These are phyloP conservation scores for Aphidius colemani DNA, from an alignment of 2,888 invertebrate species.

Conservation along the genomic window DNA sequence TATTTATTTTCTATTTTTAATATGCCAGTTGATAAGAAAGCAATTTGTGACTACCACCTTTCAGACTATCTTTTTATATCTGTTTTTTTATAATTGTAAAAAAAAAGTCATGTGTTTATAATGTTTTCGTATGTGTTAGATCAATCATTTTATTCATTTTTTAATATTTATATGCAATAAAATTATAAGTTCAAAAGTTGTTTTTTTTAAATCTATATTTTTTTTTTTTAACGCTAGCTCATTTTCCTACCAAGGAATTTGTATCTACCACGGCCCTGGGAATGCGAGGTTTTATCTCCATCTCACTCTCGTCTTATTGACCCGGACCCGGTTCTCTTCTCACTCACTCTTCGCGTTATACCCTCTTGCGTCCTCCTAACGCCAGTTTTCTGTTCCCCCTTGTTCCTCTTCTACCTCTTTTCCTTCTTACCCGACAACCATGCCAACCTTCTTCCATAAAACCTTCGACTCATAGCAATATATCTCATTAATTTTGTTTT, in stretches of 20 bases:
- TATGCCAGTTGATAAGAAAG: too few species aligned
- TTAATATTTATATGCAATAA: too few species aligned
- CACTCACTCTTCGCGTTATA: conserved; percentile 45
- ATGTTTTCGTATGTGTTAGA: conserved; percentile 9
- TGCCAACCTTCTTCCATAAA: conserved; percentile 22
- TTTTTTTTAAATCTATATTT: too few species aligned
- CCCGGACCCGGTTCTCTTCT: conserved; percentile 59
- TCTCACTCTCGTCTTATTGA: conserved; percentile 58
- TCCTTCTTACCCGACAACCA: conserved; percentile 34
- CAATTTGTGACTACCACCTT: too few species aligned
- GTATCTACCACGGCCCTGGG: conserved; percentile 50
- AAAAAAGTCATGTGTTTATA: not conserved
- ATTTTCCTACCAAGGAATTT: conserved; percentile 2
- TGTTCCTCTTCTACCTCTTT: conserved; percentile 35
- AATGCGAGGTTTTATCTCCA: conserved; percentile 53
- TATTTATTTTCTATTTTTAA: too few species aligned
- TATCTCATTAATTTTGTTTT: conserved; percentile 14
- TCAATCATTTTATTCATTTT: conserved; percentile 15
- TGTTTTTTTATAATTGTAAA: too few species aligned
- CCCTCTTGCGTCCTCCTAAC: conserved; percentile 32
- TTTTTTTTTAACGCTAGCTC: conserved; percentile 14
- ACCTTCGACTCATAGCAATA: conserved; percentile 31
- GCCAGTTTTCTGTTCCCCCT: conserved; percentile 44
- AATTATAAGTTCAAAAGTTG: too few species aligned
- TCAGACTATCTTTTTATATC: too few species aligned